These are phyloP conservation scores for Drosophila infuscata DNA, from an alignment of 2,888 invertebrate species.

Conservation along the genomic window DNA sequence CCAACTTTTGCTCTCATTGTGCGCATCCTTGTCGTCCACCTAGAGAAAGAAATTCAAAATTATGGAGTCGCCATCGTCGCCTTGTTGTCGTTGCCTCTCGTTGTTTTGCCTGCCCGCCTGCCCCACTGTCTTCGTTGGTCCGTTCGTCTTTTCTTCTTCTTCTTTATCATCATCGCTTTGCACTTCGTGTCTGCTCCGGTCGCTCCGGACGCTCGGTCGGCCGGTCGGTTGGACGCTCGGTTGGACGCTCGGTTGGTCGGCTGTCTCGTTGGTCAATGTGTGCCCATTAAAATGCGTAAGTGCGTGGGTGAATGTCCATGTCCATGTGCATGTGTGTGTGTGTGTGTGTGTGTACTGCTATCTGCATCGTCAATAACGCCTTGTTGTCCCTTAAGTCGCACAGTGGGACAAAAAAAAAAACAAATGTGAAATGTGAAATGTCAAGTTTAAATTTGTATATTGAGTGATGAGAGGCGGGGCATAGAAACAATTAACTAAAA, in stretches of 20 bases:
- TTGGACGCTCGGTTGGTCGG: conserved; percentile 1
- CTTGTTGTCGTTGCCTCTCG: conserved; percentile 31
- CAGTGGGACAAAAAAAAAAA: conserved; percentile 26
- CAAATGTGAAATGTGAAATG: background rate
- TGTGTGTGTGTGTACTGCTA: conserved; percentile 28
- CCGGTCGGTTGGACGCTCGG: background rate
- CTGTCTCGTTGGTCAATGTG: conserved; percentile 63
- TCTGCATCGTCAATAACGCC: conserved; percentile 36
- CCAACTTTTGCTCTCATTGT: conserved; percentile 1
- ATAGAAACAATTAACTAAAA: background rate
- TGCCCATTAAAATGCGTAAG: conserved; percentile 76
- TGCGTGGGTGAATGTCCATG: conserved; percentile 24
- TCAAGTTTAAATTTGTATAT: background rate
- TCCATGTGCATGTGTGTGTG: conserved; percentile 7
- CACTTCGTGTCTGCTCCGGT: conserved; percentile 25
- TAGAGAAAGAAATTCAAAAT: conserved; percentile 73
- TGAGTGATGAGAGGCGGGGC: background rate
- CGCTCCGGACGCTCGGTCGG: background rate
- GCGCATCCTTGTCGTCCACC: conserved; percentile 38
- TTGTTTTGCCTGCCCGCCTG: conserved; percentile 5
- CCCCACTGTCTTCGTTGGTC: conserved; percentile 16
- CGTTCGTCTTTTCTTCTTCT: background rate
- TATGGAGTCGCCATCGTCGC: conserved; percentile 63
- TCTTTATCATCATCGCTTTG: conserved; percentile 1
- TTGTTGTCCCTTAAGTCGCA: conserved; percentile 14